phyloP scores from a whole-genome alignment of 2,888 invertebrate genomes.

The Agonopterix arenella region DNA sequence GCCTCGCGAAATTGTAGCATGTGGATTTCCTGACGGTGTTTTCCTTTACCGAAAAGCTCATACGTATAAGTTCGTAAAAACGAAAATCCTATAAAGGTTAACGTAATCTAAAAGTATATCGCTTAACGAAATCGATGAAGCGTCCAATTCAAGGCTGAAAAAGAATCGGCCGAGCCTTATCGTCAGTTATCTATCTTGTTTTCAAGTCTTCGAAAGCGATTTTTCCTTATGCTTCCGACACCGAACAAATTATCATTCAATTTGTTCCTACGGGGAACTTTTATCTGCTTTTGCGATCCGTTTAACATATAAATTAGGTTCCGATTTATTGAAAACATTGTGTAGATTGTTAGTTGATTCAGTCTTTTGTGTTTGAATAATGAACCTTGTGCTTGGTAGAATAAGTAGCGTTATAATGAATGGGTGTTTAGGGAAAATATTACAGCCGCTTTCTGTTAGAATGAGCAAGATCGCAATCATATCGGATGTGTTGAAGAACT shows the following conservation, averaged over 20 bases:
- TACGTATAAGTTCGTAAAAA: not conserved
- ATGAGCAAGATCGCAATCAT: too few relatives aligned
- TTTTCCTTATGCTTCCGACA: constrained; percentile 48
- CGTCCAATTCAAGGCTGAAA: constrained; percentile 36
- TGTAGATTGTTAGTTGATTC: not conserved
- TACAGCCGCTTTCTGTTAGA: too few relatives aligned
- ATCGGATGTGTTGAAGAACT: too few relatives aligned
- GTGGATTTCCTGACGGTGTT: too few relatives aligned
- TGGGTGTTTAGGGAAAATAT: too few relatives aligned
- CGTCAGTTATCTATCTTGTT: constrained; percentile 40
- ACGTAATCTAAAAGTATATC: constrained; percentile 4
- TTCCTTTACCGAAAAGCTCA: too few relatives aligned
- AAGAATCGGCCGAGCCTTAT: constrained; percentile 28
- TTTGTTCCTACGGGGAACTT: constrained; percentile 46
- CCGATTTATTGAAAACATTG: constrained; percentile 5
- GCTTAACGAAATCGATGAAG: constrained; percentile 22
- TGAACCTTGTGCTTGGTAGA: too few relatives aligned
- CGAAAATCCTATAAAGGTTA: not conserved
- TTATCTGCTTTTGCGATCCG: constrained; percentile 40
- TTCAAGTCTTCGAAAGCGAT: constrained; percentile 33
- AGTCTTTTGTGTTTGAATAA: too few relatives aligned
- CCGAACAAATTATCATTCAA: constrained; percentile 60
- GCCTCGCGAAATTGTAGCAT: too few relatives aligned
- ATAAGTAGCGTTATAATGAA: too few relatives aligned
- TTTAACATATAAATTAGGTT: constrained; percentile 16